Percentiles rank a stretch among this genome's conserved stretches.
These are phyloP conservation scores for Amblyopsis hoosieri DNA, from an alignment of 2,797 vertebrate genomes.

Conservation along the genomic window DNA sequence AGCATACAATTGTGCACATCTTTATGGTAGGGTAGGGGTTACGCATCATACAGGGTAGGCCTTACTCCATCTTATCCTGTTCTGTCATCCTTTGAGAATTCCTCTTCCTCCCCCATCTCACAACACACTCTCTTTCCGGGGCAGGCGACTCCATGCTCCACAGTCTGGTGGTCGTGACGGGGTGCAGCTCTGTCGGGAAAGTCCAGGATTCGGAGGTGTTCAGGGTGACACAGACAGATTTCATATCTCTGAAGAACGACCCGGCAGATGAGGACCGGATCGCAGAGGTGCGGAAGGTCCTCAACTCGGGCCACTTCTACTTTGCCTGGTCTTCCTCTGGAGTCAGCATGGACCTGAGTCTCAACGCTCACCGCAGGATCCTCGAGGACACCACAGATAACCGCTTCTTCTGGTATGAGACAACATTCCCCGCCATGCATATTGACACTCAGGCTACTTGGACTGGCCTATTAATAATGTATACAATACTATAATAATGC, in stretches of 20 bases:
- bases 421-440: not conserved
- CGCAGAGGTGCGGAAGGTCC: constrained; percentile 91
- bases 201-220: constrained; percentile 98
- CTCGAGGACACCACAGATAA: constrained; percentile 94
- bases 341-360: constrained; percentile 91
- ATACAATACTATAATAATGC: too few relatives aligned
- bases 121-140: constrained; percentile 17
- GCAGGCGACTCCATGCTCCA: constrained; percentile 92
- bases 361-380: constrained; percentile 91
- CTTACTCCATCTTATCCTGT: not conserved
- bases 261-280: constrained; percentile 91
- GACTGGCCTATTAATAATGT: not conserved
- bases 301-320: constrained; percentile 97
- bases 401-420: constrained; percentile 93
- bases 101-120: not conserved
- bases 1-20: too few relatives aligned
- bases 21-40: too few relatives aligned
- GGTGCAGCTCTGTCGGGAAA: constrained; percentile 97
- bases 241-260: constrained; percentile 89
- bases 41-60: too few relatives aligned
- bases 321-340: constrained; percentile 95
- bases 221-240: constrained; percentile 95
- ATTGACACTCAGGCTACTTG: not conserved
- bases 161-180: constrained; percentile 94
- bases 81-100: not conserved